Evolutionary conservation across 2,888 invertebrate species (phyloP), one percentile per base, ranked within the genome.

Genomic region (Minunthozetes semirufus): DNA sequence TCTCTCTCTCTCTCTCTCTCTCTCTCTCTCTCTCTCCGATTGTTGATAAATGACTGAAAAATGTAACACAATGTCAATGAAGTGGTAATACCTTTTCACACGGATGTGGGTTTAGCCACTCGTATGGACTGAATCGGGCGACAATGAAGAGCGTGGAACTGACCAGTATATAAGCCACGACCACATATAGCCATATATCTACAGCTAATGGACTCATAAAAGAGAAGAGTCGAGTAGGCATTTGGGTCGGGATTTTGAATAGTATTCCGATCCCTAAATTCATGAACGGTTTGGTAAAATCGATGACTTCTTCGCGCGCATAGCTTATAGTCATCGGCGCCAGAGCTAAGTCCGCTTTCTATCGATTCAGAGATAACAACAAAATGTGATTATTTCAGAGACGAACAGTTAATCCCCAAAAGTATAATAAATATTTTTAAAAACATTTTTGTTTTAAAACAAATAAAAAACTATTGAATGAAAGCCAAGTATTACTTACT

Each of bases 231-330:
- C 90, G 87, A 66, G 90, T 93, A 73, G 90, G 93, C 84, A 90
- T 93, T 76, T 89, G 94, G 79, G 90, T 93, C 78, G 93, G 93
- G 72, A 93, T 90, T 88, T 94, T 94, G 56, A 76, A 76, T 50
- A 76, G 50, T 29, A 76, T 76, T 17, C 75, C 75, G 19, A 76
- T 76, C 11, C 76, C 97, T 17, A 97, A 87, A 83, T 96, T 96
- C 92, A 98, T 94, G 84, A 96, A 98, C 0, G 97, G 98, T 81
- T 96, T 96, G 0, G 97, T 97, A 84, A 98, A 98, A 84, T 97
- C 97, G 76, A 98, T 94, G 76, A 92, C 90, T 82, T 91, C 90
- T 82, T 96, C 96, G 22, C 98, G 85, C 0, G 95, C 94, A 83
- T 95, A 97, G 84, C 94, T 97, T 80, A 98, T 98, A 1, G 97